Conservation (phyloP, 2,797 vertebrate genomes). For the Poeciliopsis turneri region DNA sequence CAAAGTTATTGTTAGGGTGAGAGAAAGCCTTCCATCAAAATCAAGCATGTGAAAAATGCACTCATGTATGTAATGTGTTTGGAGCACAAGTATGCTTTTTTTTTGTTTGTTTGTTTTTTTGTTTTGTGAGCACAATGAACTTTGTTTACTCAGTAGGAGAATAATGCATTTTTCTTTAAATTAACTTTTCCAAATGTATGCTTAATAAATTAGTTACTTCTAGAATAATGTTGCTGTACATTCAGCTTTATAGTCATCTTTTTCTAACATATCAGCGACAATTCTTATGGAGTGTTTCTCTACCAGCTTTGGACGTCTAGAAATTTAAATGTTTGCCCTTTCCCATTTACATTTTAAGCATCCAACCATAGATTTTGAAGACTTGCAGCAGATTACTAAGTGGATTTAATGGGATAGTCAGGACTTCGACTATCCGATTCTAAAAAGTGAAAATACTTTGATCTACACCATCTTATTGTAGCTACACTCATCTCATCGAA, state of each 20-base stretch:
- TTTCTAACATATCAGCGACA: not conserved
- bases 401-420: not conserved
- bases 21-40: not conserved
- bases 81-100: not conserved
- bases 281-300: not conserved
- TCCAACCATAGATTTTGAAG: not conserved
- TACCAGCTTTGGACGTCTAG: not conserved
- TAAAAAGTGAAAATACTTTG: not conserved
- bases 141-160: not conserved
- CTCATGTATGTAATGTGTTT: not conserved
- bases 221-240: not conserved
- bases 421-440: not conserved
- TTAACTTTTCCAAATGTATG: not conserved
- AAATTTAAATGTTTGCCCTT: not conserved
- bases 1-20: not conserved
- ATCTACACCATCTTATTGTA: not conserved
- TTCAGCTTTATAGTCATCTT: not conserved
- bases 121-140: not conserved
- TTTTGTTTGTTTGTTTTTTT: not conserved
- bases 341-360: not conserved
- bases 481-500: not conserved
- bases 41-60: not conserved
- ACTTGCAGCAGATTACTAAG: not conserved
- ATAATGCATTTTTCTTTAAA: not conserved
- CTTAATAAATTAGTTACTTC: no score